Percentiles rank a stretch among this genome's conserved stretches.
Conservation (phyloP, 92 coral and sea anemone species). For the Virgularia gustaviana region DNA sequence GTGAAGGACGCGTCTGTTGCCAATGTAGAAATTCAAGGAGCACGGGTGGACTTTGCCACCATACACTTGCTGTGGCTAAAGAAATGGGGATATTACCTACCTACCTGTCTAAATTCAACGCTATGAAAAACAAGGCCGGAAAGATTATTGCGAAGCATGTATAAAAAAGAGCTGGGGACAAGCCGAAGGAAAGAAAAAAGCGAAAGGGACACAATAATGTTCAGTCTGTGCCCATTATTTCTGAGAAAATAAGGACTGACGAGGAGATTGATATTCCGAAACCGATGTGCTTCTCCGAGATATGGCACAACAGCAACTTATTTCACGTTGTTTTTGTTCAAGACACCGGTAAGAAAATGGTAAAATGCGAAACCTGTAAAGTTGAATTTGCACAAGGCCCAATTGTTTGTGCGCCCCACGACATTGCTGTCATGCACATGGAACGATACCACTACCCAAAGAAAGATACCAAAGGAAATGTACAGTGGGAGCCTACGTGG, state of each 20-base stretch:
- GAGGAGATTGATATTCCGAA: slow-evolving; percentile 36
- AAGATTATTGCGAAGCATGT: slow-evolving; percentile 26
- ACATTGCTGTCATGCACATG: slow-evolving; percentile 11
- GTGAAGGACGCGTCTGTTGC: not conserved
- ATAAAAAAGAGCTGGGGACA: slow-evolving; percentile 47
- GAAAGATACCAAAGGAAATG: slow-evolving; percentile 8
- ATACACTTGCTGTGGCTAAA: too few relatives aligned
- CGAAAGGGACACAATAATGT: slow-evolving; percentile 53
- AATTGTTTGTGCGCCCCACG: slow-evolving; percentile 18
- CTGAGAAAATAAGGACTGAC: slow-evolving; percentile 28
- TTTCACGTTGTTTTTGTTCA: not conserved
- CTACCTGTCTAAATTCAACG: slow-evolving; percentile 19
- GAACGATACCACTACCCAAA: slow-evolving; percentile 6
- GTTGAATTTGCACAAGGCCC: slow-evolving; percentile 6
- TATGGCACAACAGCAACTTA: slow-evolving; percentile 38
- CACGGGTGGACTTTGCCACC: too few relatives aligned
- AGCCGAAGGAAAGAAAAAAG: slow-evolving; percentile 35
- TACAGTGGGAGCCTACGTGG: too few relatives aligned
- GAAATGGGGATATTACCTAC: slow-evolving; percentile 33
- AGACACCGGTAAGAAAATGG: not conserved
- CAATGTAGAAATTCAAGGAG: slow-evolving; percentile 1
- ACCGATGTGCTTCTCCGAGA: slow-evolving; percentile 28
- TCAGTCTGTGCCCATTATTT: slow-evolving; percentile 23
- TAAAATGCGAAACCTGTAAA: slow-evolving; percentile 1
- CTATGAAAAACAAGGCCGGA: not conserved